phyloP scores from a whole-genome alignment of 1,140 invertebrate species.

The Eumeta japonica region DNA sequence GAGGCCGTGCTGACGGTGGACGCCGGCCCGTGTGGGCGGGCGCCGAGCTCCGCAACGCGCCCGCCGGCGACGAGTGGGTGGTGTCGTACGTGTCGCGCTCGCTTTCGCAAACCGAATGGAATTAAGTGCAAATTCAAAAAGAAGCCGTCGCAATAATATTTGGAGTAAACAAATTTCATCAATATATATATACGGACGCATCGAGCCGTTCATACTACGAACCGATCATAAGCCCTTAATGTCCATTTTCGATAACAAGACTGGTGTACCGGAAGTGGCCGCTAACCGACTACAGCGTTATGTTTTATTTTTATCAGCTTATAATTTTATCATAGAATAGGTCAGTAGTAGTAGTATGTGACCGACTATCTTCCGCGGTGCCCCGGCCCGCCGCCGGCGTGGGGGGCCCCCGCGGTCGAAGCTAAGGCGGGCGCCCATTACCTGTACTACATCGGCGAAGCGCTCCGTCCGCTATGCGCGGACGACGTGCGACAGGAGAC shows the following conservation, averaged over 20 bases:
- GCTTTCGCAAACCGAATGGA: slow-evolving; percentile 40
- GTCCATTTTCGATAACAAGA: slow-evolving; percentile 32
- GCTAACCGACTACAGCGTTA: slow-evolving; percentile 25
- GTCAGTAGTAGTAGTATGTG: slow-evolving; percentile 18
- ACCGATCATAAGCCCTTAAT: slow-evolving; percentile 14
- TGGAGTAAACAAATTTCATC: slow-evolving; percentile 37
- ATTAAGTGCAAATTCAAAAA: slow-evolving; percentile 52
- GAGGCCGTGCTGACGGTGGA: slow-evolving; percentile 26
- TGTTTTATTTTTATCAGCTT: slow-evolving; percentile 23
- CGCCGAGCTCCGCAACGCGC: slow-evolving; percentile 21
- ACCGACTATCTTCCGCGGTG: slow-evolving; percentile 3
- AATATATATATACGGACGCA: slow-evolving; percentile 35
- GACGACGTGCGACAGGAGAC: not conserved
- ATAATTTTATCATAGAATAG: slow-evolving; percentile 28
- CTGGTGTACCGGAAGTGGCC: slow-evolving; percentile 21
- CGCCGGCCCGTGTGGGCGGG: slow-evolving; percentile 25
- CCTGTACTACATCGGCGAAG: not conserved
- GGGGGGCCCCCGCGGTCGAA: too few species aligned
- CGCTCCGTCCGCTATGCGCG: not conserved
- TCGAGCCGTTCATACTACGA: slow-evolving; percentile 14
- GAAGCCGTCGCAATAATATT: slow-evolving; percentile 54
- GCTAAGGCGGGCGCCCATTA: not conserved
- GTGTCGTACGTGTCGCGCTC: slow-evolving; percentile 46
- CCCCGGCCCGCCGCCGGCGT: too few species aligned
- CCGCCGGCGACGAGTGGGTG: slow-evolving; percentile 22